Percentiles rank a stretch among this genome's conserved stretches.
Evolutionary conservation across 2,797 vertebrate genomes (phyloP).

Genomic region (Pipistrellus pipistrellus): DNA sequence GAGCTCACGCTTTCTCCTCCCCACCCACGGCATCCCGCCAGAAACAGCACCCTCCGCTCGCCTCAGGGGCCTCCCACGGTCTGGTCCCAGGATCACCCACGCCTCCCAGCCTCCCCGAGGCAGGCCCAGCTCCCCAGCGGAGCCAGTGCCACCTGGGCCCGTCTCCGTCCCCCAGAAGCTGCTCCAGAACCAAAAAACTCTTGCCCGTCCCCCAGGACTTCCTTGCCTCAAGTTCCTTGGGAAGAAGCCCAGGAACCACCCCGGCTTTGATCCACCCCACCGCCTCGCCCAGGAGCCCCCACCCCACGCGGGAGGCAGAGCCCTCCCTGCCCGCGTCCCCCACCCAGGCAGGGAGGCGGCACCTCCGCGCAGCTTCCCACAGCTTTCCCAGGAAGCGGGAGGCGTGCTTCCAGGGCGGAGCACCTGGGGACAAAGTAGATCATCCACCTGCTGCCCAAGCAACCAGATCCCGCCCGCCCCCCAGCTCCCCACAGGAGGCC

Average conservation of each 20-base stretch:
- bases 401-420: conserved; percentile 66
- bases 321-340: background rate
- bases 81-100: conserved; percentile 2
- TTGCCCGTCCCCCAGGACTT: conserved; percentile 28
- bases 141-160: conserved; percentile 16
- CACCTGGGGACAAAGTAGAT: conserved; percentile 70
- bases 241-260: conserved; percentile 62
- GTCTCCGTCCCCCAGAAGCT: conserved; percentile 32
- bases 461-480: background rate
- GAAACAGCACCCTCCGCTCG: background rate
- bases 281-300: conserved; percentile 22
- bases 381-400: conserved; percentile 76
- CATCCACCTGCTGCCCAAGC: conserved; percentile 70
- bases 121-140: background rate
- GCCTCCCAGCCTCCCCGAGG: background rate
- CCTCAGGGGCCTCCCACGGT: conserved; percentile 14
- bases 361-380: conserved; percentile 75
- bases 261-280: conserved; percentile 14
- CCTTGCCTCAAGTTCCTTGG: conserved; percentile 52
- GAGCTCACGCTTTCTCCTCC: conserved; percentile 62
- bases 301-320: background rate
- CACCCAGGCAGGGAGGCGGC: conserved; percentile 61
- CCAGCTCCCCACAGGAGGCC: background rate
- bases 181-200: conserved; percentile 66
- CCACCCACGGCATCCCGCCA: background rate